These are phyloP conservation scores for Chionodraco myersi DNA, from an alignment of 2,113 vertebrate genomes.

Conservation along the genomic window DNA sequence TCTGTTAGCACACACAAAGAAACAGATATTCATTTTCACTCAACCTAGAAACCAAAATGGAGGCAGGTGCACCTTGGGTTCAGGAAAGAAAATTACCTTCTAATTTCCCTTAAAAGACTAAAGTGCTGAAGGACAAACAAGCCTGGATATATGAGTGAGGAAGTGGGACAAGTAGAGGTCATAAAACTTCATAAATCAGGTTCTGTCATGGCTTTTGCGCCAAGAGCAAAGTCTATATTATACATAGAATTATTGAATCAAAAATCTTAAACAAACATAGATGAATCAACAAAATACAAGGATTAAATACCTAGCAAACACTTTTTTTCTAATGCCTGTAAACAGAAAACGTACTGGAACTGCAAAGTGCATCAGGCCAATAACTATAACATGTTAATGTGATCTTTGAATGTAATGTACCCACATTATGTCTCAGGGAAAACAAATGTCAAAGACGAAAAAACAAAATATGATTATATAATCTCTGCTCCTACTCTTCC, in stretches of 20 bases:
- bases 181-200: neutral
- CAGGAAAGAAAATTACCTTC: neutral
- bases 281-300: too few species aligned
- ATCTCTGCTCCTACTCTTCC: neutral
- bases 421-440: neutral
- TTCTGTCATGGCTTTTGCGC: neutral
- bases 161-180: neutral
- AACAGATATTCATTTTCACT: constrained; percentile 5
- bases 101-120: constrained; percentile 1
- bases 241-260: neutral
- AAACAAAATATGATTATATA: neutral
- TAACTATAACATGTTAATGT: neutral
- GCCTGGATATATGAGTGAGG: neutral
- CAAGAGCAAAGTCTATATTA: neutral
- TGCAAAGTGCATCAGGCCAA: neutral
- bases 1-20: constrained; percentile 9
- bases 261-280: neutral
- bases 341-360: neutral
- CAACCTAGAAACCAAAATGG: neutral
- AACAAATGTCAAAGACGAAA: neutral
- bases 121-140: neutral
- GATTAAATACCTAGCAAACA: neutral
- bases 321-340: neutral
- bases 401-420: neutral
- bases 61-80: neutral